These are phyloP conservation scores for Drosophila oshimai DNA, from an alignment of 1,140 invertebrate genomes.

Conservation along the genomic window DNA sequence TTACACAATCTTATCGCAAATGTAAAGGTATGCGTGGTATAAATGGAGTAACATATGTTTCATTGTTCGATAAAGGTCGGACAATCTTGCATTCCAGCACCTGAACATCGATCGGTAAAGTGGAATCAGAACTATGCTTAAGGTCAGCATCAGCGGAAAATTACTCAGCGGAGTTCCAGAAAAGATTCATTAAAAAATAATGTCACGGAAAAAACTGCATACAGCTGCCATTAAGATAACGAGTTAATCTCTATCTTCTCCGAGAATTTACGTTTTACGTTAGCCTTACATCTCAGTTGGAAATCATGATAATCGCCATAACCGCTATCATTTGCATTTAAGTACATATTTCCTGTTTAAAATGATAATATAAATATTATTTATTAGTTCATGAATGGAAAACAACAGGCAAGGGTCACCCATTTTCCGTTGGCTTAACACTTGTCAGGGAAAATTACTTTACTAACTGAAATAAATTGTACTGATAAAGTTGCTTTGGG, in stretches of 20 bases:
- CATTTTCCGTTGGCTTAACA: neutral
- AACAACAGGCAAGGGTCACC: neutral
- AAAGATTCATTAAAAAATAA: neutral
- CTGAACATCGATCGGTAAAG: neutral
- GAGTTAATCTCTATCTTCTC: slow-evolving; percentile 12
- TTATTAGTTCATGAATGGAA: neutral
- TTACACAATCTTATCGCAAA: slow-evolving; percentile 37
- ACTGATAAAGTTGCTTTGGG: neutral
- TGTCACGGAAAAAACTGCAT: slow-evolving; percentile 5
- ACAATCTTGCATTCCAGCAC: neutral
- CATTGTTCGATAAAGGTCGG: slow-evolving; percentile 1
- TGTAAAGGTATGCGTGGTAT: neutral
- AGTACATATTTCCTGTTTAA: slow-evolving; percentile 23
- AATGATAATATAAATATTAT: slow-evolving; percentile 11
- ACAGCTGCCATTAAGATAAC: slow-evolving; percentile 6
- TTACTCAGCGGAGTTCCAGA: slow-evolving; percentile 2
- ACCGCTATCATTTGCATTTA: slow-evolving; percentile 21
- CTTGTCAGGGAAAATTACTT: neutral
- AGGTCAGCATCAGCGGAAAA: neutral
- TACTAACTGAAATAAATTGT: neutral
- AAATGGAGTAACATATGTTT: slow-evolving; percentile 12
- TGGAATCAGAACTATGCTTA: neutral
- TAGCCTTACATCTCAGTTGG: neutral
- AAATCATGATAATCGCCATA: slow-evolving; percentile 4
- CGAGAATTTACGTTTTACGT: slow-evolving; percentile 18